Base-by-base conservation (phyloP, 2,888 invertebrate genomes). In the Girardia tigrina region DNA sequence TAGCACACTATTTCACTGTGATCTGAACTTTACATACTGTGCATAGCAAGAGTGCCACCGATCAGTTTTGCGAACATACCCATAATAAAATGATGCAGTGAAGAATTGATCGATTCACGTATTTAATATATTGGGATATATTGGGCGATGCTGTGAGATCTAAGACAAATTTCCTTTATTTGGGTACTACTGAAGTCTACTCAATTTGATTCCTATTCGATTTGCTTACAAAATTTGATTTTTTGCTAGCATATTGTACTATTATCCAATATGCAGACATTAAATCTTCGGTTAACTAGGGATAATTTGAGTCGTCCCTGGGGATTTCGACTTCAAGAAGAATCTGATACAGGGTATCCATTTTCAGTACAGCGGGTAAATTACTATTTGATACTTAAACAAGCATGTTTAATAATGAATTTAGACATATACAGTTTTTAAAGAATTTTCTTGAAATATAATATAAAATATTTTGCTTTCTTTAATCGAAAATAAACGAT, bases 291-390 rank as follows among this genome's bases (percentile, higher is more conserved):
- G 75, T 80, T 84, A 74, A 80, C 79, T 78, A 79, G 84, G 78
- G 84, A 84, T 80, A 81, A 81, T 78, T 80, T 83, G 78, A 79
- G 79, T 75, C 83, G 82, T 76, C 82, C 83, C 72, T 84, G 84
- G 84, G 84, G 84, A 76, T 83, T 84, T 80, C 80, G 84, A 27
- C 80, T 84, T 74, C 83, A 84, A 79, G 84, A 84, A 71, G 84
- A 84, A 71, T 82, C 81, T 81, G 84, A 84, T 78, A 79, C 83
- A 72, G 81, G 81, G 71, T 80, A 81, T 75, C 79, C 81, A 29
- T 80, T 84, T 8, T 80, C 80, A 72, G 80, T 84, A 29, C 84
- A 84, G 78, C 79, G 83, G 82, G 84, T 84, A 79, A 82, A 83
- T 56, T n/a, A n/a, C n/a, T n/a, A n/a, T n/a, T n/a, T n/a, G n/a